Evolutionary conservation across 2,888 invertebrate genomes (phyloP).

Genomic region (Tiliacea aurago): DNA sequence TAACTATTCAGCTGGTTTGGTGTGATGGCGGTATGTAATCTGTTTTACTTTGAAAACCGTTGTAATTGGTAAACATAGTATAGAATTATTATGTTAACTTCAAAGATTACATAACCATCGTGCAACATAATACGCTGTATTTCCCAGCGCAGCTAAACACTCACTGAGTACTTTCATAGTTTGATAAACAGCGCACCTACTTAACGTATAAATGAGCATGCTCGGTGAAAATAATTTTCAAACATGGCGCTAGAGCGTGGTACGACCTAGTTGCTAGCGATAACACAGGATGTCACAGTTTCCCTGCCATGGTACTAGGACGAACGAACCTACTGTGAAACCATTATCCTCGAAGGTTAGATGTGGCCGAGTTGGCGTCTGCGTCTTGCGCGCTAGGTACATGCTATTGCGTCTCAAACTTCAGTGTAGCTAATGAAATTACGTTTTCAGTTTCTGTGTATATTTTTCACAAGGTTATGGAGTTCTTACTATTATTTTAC

Average conservation of each 20-base stretch:
- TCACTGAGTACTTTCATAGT: slow-evolving; percentile 68
- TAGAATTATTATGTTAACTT: slow-evolving; percentile 29
- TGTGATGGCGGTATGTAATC: slow-evolving; percentile 15
- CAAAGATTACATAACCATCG: slow-evolving; percentile 51
- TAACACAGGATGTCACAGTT: slow-evolving; percentile 89
- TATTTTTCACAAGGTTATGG: slow-evolving; percentile 32
- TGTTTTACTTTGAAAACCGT: slow-evolving; percentile 25
- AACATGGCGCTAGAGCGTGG: slow-evolving; percentile 77
- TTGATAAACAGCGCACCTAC: slow-evolving; percentile 76
- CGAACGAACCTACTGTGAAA: slow-evolving; percentile 42
- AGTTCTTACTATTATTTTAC: slow-evolving; percentile 1
- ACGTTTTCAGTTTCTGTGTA: slow-evolving; percentile 35
- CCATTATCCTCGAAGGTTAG: slow-evolving; percentile 56
- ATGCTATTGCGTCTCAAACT: slow-evolving; percentile 57
- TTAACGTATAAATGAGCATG: slow-evolving; percentile 65
- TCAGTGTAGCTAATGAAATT: slow-evolving; percentile 51
- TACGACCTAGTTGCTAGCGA: slow-evolving; percentile 85
- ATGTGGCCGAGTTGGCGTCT: slow-evolving; percentile 44
- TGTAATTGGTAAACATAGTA: slow-evolving; percentile 22
- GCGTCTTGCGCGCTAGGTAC: slow-evolving; percentile 35
- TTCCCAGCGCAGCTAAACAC: slow-evolving; percentile 55
- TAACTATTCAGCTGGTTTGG: slow-evolving; percentile 18
- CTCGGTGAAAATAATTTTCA: slow-evolving; percentile 88
- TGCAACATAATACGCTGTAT: slow-evolving; percentile 61
- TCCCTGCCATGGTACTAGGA: slow-evolving; percentile 72